Conservation (phyloP, 2,797 vertebrate genomes). For the Sebastes diaconus region DNA sequence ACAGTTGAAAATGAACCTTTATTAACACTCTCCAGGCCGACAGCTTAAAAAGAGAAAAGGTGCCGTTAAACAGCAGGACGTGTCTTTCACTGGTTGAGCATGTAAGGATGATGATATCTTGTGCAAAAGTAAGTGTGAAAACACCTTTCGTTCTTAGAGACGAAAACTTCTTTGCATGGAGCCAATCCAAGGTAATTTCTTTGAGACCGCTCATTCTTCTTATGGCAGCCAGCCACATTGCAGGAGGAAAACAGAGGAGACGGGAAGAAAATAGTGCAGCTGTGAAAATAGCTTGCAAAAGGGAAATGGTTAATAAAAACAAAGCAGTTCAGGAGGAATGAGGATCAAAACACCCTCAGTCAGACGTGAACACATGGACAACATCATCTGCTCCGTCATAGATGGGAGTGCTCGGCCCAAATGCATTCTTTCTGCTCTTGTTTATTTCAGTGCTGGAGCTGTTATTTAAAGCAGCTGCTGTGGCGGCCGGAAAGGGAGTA, state of each 20-base stretch:
- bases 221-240: conserved; percentile 16
- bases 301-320: conserved; percentile 48
- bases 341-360: conserved; percentile 23
- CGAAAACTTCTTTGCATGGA: conserved; percentile 20
- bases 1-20: neutral
- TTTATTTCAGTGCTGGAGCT: conserved; percentile 25
- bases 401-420: neutral
- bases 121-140: neutral
- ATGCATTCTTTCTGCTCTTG: conserved; percentile 12
- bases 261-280: conserved; percentile 20
- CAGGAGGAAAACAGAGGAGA: conserved; percentile 15
- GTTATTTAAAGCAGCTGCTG: conserved; percentile 39
- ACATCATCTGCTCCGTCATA: conserved; percentile 13
- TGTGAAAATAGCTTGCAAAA: conserved; percentile 46
- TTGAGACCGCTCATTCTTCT: conserved; percentile 19
- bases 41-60: neutral
- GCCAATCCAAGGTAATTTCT: conserved; percentile 41
- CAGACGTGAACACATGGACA: conserved; percentile 20
- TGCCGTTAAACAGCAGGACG: neutral
- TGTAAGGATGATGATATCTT: neutral
- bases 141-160: conserved; percentile 19
- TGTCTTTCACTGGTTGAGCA: neutral
- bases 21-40: neutral
- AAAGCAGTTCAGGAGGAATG: conserved; percentile 28
- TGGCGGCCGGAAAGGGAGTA: neutral